Percentiles rank a stretch among this genome's conserved stretches.
Evolutionary conservation across 2,888 invertebrate genomes (phyloP).

Genomic region (Cepaea hortensis): DNA sequence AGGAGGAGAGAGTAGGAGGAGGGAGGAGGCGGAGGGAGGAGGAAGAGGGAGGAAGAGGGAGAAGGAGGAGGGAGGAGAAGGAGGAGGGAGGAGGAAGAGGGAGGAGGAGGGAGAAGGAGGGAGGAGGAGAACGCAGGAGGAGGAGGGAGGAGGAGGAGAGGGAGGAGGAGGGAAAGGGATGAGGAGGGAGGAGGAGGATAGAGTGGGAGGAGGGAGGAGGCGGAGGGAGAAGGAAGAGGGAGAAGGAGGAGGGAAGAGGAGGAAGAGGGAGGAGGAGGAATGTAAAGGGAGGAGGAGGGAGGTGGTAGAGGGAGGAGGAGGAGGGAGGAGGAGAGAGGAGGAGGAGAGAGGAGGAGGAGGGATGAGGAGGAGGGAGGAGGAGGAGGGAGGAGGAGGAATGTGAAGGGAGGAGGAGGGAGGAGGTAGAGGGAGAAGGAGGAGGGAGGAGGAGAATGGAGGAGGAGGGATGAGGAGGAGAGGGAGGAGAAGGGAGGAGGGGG

Average conservation of each 20-base stretch:
- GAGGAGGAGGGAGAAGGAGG: background rate
- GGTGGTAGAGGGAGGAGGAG: background rate
- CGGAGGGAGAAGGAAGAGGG: background rate
- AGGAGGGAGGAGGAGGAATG: background rate
- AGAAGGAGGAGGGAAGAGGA: background rate
- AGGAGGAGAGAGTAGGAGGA: no score
- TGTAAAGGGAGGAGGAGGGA: background rate
- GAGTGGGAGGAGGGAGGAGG: no score
- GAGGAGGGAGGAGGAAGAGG: background rate
- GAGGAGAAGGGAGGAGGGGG: background rate
- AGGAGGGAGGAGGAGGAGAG: background rate
- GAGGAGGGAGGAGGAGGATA: background rate
- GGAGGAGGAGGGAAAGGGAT: background rate
- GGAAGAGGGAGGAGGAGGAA: slow-evolving; percentile 7
- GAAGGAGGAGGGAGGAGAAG: background rate
- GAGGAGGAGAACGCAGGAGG: background rate
- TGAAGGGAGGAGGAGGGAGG: no score
- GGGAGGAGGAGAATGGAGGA: no score
- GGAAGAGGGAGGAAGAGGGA: slow-evolving; percentile 1
- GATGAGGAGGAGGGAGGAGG: background rate
- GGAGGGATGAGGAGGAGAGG: no score
- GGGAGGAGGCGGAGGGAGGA: no score
- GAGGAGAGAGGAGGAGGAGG: background rate
- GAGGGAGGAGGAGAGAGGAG: background rate
- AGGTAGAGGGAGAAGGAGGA: background rate